A percentile compares a stretch with the other conserved stretches of the same genome.
Conservation (phyloP, 2,888 invertebrate species). For the Heliconius erato region DNA sequence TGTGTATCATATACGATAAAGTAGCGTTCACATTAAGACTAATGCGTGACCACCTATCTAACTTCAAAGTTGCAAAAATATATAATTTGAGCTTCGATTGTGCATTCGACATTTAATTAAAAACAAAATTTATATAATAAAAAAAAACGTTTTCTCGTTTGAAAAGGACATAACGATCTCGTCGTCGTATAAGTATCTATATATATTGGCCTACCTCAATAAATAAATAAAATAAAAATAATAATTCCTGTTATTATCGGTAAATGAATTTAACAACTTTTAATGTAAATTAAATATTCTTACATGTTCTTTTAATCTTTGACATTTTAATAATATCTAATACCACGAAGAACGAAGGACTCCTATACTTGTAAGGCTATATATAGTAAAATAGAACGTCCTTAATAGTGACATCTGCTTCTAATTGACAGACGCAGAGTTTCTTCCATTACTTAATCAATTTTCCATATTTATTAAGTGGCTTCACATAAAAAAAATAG, state of each 20-base stretch:
- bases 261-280: background rate
- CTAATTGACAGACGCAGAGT: background rate
- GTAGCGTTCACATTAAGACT: slow-evolving; percentile 32
- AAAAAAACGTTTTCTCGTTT: background rate
- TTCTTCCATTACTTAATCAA: background rate
- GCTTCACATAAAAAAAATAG: background rate
- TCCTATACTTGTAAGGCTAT: slow-evolving; percentile 1
- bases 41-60: background rate
- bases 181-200: no score
- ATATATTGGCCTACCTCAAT: no score
- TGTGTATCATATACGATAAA: slow-evolving; percentile 46
- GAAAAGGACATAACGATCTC: background rate
- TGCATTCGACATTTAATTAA: background rate
- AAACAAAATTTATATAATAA: background rate
- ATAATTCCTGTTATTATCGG: background rate
- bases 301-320: background rate
- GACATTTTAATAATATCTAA: background rate
- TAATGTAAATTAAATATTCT: background rate
- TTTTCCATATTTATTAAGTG: background rate
- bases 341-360: background rate
- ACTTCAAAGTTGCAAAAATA: background rate
- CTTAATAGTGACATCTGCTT: slow-evolving; percentile 7
- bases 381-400: slow-evolving; percentile 2
- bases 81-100: background rate
- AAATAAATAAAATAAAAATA: no score